phyloP scores from a whole-genome alignment of 30 jellyfish, hydroid and myxozoan genomes.

The Clytia hemisphaerica region DNA sequence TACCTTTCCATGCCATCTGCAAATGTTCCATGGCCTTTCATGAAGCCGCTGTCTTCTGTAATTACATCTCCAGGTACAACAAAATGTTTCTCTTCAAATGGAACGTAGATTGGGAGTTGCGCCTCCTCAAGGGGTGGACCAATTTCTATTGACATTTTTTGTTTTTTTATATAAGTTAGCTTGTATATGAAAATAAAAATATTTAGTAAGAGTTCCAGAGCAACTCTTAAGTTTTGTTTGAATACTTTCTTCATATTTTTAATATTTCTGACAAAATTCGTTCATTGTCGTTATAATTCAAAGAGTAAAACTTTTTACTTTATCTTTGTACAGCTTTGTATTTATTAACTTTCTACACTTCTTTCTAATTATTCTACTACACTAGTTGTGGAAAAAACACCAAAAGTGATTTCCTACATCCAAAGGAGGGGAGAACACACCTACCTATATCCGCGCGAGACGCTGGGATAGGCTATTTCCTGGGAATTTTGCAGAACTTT shows the following conservation, averaged over 20 bases:
- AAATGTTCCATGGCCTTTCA: slow-evolving; percentile 99
- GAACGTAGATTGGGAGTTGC: slow-evolving; percentile 17
- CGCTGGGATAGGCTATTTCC: too few relatives aligned
- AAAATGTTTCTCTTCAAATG: slow-evolving; percentile 59
- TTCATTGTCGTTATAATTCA: background rate
- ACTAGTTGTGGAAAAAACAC: too few relatives aligned
- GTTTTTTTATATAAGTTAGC: background rate
- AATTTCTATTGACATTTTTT: slow-evolving; percentile 19
- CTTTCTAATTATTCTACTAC: too few relatives aligned
- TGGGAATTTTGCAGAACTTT: too few relatives aligned
- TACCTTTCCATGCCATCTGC: slow-evolving; percentile 48
- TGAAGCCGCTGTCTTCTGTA: slow-evolving; percentile 92
- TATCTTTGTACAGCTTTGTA: too few relatives aligned
- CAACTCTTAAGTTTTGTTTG: background rate
- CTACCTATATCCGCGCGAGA: too few relatives aligned
- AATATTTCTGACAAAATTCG: background rate
- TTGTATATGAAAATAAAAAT: background rate
- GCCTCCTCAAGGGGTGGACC: slow-evolving; percentile 6
- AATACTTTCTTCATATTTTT: background rate
- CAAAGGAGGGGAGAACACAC: too few relatives aligned
- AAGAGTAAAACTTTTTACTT: too few relatives aligned
- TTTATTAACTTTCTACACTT: too few relatives aligned
- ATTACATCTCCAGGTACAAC: slow-evolving; percentile 94
- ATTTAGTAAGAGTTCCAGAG: background rate
- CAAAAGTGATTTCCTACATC: too few relatives aligned